Percentiles rank a stretch among this genome's conserved stretches.
Conservation (phyloP, 2,797 vertebrate species). For the Steatocranus sp. region DNA sequence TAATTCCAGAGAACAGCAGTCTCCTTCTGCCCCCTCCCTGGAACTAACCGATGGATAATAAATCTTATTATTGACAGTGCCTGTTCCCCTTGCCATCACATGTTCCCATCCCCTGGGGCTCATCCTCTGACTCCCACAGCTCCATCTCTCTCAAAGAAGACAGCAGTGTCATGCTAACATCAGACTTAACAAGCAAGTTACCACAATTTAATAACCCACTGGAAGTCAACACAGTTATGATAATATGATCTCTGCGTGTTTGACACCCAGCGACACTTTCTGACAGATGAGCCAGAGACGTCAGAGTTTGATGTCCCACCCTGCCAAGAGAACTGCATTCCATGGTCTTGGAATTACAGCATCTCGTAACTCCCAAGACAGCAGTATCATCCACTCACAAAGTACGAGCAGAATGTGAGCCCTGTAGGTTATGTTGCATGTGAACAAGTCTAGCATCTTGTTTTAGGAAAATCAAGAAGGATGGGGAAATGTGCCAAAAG, state of each 20-base stretch:
- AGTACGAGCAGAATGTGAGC: not conserved
- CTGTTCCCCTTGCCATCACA: conserved; percentile 40
- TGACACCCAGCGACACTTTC: conserved; percentile 33
- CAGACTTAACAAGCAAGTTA: conserved; percentile 65
- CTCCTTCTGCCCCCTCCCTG: conserved; percentile 46
- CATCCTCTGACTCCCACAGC: conserved; percentile 65
- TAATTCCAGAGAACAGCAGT: conserved; percentile 62
- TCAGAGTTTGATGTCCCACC: conserved; percentile 10
- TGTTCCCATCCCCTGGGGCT: conserved; percentile 65
- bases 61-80: conserved; percentile 80
- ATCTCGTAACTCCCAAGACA: not conserved
- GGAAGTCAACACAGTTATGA: conserved; percentile 34
- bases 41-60: conserved; percentile 68
- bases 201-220: conserved; percentile 51
- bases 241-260: conserved; percentile 41
- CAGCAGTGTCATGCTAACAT: conserved; percentile 51
- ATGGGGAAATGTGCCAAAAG: not conserved
- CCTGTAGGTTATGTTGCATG: not conserved
- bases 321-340: conserved; percentile 9
- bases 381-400: not conserved
- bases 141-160: conserved; percentile 30
- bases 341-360: conserved; percentile 24
- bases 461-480: not conserved
- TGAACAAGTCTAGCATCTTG: not conserved
- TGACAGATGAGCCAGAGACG: conserved; percentile 30